Conservation (phyloP, 2,888 invertebrate species). For the Sabellastarte sp. region DNA sequence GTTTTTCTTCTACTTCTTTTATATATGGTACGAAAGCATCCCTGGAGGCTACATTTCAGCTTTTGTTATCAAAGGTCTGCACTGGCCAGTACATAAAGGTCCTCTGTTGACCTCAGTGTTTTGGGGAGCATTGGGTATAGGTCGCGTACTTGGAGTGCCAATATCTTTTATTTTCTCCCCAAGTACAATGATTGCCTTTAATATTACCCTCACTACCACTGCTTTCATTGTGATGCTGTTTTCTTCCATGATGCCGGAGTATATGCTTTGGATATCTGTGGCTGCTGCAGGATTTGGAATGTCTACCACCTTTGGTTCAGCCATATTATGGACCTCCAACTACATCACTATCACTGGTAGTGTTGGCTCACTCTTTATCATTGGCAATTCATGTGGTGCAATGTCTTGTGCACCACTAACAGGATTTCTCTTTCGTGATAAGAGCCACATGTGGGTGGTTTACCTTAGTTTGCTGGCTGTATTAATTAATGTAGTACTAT, state of each 20-base stretch:
- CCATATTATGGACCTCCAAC: neutral
- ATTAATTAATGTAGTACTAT: neutral
- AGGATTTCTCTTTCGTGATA: neutral
- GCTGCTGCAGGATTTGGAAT: neutral
- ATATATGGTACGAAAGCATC: neutral
- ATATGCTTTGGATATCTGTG: neutral
- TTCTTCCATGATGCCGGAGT: neutral
- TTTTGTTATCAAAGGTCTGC: neutral
- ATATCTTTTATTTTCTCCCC: neutral
- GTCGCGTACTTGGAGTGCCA: neutral
- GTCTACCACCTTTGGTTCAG: neutral
- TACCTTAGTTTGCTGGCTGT: neutral
- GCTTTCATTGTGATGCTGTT: neutral
- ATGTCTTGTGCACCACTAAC: neutral
- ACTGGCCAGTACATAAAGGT: neutral
- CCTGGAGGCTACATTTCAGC: neutral
- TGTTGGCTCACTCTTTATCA: neutral
- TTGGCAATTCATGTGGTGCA: neutral
- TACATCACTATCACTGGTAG: neutral
- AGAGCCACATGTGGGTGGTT: neutral
- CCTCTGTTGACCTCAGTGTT: neutral
- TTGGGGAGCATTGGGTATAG: neutral
- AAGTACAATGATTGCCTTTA: neutral
- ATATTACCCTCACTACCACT: neutral
- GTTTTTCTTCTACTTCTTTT: neutral